phyloP scores from a whole-genome alignment of 30 jellyfish, hydroid and myxozoan genomes.

The Cassiopea xamachana region DNA sequence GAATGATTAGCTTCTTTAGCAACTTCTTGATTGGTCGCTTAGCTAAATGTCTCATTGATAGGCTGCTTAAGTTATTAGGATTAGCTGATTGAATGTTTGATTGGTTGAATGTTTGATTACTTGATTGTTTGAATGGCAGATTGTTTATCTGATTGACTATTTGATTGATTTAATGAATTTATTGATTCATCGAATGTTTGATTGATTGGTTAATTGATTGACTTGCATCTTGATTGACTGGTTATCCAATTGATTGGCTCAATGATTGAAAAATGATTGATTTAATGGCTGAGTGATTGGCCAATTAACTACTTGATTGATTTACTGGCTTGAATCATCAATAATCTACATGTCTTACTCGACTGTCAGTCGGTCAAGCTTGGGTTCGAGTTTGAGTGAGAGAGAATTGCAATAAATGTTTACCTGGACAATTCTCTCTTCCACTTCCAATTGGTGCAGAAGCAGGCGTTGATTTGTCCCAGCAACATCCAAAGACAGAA shows the following conservation, averaged over 20 bases:
- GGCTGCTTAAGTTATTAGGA: no score
- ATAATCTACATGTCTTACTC: no score
- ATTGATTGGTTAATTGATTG: not conserved
- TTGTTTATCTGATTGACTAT: not conserved
- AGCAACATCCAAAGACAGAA: slow-evolving; percentile 66
- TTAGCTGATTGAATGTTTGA: not conserved
- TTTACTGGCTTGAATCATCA: no score
- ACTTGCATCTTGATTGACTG: no score
- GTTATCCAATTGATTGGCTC: no score
- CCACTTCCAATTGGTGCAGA: slow-evolving; percentile 69
- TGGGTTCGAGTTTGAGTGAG: not conserved
- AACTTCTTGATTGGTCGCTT: no score
- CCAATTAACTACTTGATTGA: not conserved
- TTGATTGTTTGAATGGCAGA: not conserved
- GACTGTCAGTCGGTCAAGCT: no score
- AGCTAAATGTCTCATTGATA: no score
- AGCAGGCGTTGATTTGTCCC: slow-evolving; percentile 66
- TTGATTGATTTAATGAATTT: no score
- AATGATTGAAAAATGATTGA: no score
- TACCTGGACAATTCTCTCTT: slow-evolving; percentile 64
- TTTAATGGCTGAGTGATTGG: not conserved
- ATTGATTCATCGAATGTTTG: not conserved
- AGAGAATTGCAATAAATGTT: not conserved
- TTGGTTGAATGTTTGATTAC: no score
- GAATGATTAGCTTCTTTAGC: no score